A percentile compares a stretch with the other conserved stretches of the same genome.
Conservation (phyloP, 2,797 vertebrate species). For the Synanceia verrucosa region DNA sequence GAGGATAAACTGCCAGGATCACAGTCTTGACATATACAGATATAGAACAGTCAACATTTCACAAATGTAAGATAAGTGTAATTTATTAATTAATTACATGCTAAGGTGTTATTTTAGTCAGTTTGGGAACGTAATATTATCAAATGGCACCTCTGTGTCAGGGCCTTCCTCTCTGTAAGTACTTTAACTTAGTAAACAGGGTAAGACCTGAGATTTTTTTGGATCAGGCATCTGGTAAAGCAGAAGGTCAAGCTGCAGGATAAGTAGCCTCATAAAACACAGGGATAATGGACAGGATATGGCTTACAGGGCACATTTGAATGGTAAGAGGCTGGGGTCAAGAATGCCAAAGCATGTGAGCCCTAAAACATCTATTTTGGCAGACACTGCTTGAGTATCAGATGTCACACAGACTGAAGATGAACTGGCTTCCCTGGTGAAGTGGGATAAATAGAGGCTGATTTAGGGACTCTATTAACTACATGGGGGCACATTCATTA, state of each 20-base stretch:
- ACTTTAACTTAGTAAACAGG: slow-evolving; percentile 37
- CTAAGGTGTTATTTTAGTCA: background rate
- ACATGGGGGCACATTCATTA: background rate
- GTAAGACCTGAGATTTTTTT: slow-evolving; percentile 56
- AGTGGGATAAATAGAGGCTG: slow-evolving; percentile 1
- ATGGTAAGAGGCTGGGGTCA: slow-evolving; percentile 20
- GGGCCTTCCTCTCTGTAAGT: background rate
- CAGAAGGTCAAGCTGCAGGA: slow-evolving; percentile 65
- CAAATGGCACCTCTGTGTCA: background rate
- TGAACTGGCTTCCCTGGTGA: slow-evolving; percentile 5
- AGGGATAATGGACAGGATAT: slow-evolving; percentile 34
- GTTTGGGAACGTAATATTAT: background rate
- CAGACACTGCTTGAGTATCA: slow-evolving; percentile 37
- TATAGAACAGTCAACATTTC: background rate
- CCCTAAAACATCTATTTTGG: slow-evolving; percentile 58
- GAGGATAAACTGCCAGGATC: background rate
- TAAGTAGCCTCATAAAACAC: slow-evolving; percentile 66
- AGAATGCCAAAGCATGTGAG: slow-evolving; percentile 41
- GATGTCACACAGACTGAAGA: slow-evolving; percentile 24
- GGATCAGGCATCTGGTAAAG: slow-evolving; percentile 67
- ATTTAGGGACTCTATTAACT: background rate
- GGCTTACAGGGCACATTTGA: slow-evolving; percentile 35
- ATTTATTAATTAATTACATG: no score
- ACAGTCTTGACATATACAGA: background rate
- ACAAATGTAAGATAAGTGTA: background rate